phyloP scores from a whole-genome alignment of 2,888 invertebrate species.

The Mantis religiosa region DNA sequence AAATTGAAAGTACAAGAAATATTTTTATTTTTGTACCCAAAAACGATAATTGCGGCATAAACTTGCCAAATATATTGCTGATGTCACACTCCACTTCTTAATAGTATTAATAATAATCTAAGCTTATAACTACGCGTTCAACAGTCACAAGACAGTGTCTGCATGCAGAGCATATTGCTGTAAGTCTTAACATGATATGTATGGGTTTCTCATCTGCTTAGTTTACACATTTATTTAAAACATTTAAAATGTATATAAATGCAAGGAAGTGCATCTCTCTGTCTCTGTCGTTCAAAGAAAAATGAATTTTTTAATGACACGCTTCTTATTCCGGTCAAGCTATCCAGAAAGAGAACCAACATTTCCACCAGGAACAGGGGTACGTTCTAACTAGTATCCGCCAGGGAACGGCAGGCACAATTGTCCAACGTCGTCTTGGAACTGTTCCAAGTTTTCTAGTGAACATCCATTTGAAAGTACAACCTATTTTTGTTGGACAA shows the following conservation, averaged over 20 bases:
- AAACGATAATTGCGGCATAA: slow-evolving; percentile 10
- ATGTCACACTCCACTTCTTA: not conserved
- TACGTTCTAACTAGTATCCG: too few relatives aligned
- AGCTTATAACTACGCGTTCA: slow-evolving; percentile 1
- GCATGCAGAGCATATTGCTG: slow-evolving; percentile 26
- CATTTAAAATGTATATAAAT: slow-evolving; percentile 18
- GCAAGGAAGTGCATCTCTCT: not conserved
- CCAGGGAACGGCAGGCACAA: too few relatives aligned
- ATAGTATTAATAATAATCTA: not conserved
- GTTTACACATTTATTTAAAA: slow-evolving; percentile 9
- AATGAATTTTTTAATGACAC: too few relatives aligned
- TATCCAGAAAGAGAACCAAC: too few relatives aligned
- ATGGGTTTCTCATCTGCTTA: slow-evolving; percentile 19
- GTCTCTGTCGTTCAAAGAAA: not conserved
- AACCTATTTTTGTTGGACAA: too few relatives aligned
- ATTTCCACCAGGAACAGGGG: too few relatives aligned
- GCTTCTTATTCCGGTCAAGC: too few relatives aligned
- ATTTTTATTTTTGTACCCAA: slow-evolving; percentile 17
- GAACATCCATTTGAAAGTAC: too few relatives aligned
- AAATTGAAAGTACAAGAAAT: slow-evolving; percentile 22
- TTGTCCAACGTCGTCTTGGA: too few relatives aligned
- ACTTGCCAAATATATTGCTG: slow-evolving; percentile 9
- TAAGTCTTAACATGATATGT: slow-evolving; percentile 31
- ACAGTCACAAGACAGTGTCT: not conserved
- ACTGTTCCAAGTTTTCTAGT: too few relatives aligned